Evolutionary conservation across 2,113 vertebrate genomes (phyloP).

Genomic region (Periophthalmus modestus): DNA sequence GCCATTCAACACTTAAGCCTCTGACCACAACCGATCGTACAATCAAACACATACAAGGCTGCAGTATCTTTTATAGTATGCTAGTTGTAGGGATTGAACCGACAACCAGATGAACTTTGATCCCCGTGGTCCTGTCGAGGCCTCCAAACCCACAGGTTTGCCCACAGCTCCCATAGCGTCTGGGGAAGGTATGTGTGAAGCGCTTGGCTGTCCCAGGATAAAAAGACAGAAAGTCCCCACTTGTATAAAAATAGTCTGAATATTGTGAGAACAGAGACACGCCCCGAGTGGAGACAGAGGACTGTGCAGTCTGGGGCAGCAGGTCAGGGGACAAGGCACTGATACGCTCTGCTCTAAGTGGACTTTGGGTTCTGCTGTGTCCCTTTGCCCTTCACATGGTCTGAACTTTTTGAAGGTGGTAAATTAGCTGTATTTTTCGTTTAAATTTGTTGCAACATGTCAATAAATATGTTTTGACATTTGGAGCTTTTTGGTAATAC

Average conservation of each 20-base stretch:
- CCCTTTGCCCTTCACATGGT: neutral
- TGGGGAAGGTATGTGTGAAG: conserved; percentile 74
- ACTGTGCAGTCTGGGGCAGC: conserved; percentile 37
- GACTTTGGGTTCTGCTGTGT: neutral
- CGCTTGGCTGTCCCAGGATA: conserved; percentile 59
- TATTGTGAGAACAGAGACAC: conserved; percentile 59
- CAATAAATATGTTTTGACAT: too few species aligned
- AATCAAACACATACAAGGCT: neutral
- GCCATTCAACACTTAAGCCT: neutral
- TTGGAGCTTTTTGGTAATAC: too few species aligned
- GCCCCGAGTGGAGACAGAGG: conserved; percentile 54
- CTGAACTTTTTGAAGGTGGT: neutral
- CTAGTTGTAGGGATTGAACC: neutral
- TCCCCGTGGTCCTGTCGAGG: conserved; percentile 66
- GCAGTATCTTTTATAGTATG: neutral
- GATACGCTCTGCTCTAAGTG: neutral
- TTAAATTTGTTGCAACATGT: too few species aligned
- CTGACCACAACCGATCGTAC: neutral
- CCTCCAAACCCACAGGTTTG: conserved; percentile 75
- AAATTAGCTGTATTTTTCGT: neutral
- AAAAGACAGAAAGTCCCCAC: conserved; percentile 65
- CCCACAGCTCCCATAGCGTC: conserved; percentile 73
- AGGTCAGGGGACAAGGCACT: conserved; percentile 21
- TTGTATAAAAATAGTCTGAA: conserved; percentile 61
- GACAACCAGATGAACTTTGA: neutral